A percentile compares a stretch with the other conserved stretches of the same genome.
These are phyloP conservation scores for Balanococcus diminutus DNA, from an alignment of 2,888 invertebrate species.

Conservation along the genomic window DNA sequence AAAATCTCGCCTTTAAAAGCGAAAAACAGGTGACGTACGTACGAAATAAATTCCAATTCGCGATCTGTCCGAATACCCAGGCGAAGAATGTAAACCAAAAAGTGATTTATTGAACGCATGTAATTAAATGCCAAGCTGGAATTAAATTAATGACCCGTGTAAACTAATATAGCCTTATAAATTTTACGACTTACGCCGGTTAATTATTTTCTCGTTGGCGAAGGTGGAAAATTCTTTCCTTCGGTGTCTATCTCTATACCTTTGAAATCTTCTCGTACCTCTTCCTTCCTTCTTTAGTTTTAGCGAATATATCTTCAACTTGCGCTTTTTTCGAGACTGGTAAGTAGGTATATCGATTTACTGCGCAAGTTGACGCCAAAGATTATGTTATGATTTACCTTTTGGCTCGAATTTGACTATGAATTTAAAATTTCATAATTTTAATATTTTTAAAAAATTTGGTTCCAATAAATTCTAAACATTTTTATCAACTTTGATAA, in stretches of 20 bases:
- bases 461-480: no score
- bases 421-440: no score
- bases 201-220: conserved; percentile 8
- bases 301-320: background rate
- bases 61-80: background rate
- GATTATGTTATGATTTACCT: background rate
- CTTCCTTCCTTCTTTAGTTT: background rate
- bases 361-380: background rate
- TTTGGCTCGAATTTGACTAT: background rate
- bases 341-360: background rate
- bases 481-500: no score
- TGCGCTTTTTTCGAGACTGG: no score
- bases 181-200: conserved; percentile 12
- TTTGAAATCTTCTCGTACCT: no score
- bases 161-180: conserved; percentile 22
- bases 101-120: conserved; percentile 32
- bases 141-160: conserved; percentile 33
- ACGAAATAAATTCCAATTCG: conserved; percentile 20
- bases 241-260: background rate
- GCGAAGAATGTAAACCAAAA: conserved; percentile 26
- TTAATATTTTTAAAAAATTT: no score
- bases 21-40: background rate
- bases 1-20: background rate
- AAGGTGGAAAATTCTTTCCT: background rate
- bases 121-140: conserved; percentile 33